Conservation (phyloP, 2,888 invertebrate species). For the Rhodophaea formosa region DNA sequence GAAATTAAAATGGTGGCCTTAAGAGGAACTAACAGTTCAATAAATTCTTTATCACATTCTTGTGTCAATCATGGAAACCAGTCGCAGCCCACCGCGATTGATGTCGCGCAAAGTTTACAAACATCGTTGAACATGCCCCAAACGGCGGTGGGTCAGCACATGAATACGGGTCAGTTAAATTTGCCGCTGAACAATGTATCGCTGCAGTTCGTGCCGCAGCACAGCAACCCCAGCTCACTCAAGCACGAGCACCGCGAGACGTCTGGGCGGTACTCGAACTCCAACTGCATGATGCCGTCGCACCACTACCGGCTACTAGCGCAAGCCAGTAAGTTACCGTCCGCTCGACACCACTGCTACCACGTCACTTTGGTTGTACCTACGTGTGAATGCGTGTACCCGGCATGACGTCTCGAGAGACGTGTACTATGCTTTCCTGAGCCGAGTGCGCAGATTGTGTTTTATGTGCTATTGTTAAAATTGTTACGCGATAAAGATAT, state of each 20-base stretch:
- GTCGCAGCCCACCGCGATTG: conserved; percentile 53
- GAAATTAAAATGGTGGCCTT: conserved; percentile 75
- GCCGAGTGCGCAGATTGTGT: conserved; percentile 25
- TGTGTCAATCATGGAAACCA: conserved; percentile 60
- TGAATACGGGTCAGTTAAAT: conserved; percentile 56
- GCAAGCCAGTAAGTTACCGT: conserved; percentile 65
- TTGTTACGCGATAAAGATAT: conserved; percentile 29
- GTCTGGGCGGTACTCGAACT: conserved; percentile 55
- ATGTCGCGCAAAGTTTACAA: conserved; percentile 63
- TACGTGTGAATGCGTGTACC: conserved; percentile 12
- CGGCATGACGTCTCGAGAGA: conserved; percentile 13
- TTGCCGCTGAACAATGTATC: conserved; percentile 56
- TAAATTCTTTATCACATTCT: conserved; percentile 57
- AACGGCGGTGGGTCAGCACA: conserved; percentile 48
- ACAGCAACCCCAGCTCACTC: conserved; percentile 42
- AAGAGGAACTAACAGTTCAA: conserved; percentile 63
- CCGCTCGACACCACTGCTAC: background rate
- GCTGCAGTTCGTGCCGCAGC: conserved; percentile 55
- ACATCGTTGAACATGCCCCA: conserved; percentile 61
- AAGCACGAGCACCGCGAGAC: conserved; percentile 55
- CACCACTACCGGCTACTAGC: conserved; percentile 64
- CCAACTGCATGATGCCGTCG: conserved; percentile 60
- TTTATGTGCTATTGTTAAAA: conserved; percentile 37
- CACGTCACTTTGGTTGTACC: conserved; percentile 8
- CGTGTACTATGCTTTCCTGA: conserved; percentile 17